A percentile compares a stretch with the other conserved stretches of the same genome.
These are phyloP conservation scores for Cyrtonyx montezumae DNA, from an alignment of 2,113 vertebrate genomes.

Conservation along the genomic window DNA sequence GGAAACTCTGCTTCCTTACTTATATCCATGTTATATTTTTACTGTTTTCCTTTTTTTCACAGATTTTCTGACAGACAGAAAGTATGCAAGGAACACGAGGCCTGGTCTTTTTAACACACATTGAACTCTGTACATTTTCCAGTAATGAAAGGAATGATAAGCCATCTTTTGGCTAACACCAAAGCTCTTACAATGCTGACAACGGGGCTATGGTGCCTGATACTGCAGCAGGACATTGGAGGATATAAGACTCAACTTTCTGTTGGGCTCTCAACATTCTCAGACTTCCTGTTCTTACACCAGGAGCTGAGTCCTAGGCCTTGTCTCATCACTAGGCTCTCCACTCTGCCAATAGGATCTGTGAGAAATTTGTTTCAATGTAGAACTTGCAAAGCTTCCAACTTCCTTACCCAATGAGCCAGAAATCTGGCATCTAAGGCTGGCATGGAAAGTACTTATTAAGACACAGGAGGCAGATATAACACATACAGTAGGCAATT, in stretches of 20 bases:
- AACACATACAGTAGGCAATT: neutral
- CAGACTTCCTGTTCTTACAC: neutral
- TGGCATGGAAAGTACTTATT: neutral
- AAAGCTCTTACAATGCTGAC: neutral
- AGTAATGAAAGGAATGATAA: neutral
- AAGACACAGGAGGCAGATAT: neutral
- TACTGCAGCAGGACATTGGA: neutral
- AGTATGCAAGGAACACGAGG: neutral
- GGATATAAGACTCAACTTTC: accelerated
- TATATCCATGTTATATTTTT: neutral
- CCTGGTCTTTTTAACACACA: neutral
- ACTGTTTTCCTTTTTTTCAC: neutral
- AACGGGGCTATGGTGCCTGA: neutral
- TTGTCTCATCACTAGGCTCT: neutral
- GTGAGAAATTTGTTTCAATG: neutral
- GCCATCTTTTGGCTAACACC: neutral
- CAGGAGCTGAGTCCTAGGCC: neutral
- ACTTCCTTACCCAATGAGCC: neutral
- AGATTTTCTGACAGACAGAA: neutral
- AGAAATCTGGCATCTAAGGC: neutral
- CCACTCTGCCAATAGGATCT: neutral
- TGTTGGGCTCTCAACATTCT: neutral
- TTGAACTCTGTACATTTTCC: neutral
- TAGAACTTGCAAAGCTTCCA: neutral
- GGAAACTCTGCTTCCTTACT: neutral